Conservation (phyloP, 2,797 vertebrate species). For the Myotis planiceps region DNA sequence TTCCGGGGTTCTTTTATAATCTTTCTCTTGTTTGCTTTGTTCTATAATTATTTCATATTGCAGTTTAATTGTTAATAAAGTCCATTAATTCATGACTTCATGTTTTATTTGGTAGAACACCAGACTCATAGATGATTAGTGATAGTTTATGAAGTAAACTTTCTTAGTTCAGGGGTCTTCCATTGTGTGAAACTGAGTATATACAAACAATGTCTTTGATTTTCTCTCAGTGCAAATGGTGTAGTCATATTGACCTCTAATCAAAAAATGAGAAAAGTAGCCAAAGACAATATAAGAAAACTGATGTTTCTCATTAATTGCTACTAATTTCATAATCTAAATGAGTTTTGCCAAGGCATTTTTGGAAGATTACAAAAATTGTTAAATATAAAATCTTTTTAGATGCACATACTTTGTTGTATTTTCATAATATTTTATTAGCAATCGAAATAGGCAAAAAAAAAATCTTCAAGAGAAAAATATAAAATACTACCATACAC, state of each 20-base stretch:
- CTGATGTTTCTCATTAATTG: slow-evolving; percentile 76
- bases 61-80: slow-evolving; percentile 75
- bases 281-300: slow-evolving; percentile 76
- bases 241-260: slow-evolving; percentile 65
- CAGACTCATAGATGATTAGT: slow-evolving; percentile 83
- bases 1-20: slow-evolving; percentile 52
- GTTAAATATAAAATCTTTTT: slow-evolving; percentile 62
- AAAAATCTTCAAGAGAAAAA: background rate
- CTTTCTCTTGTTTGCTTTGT: slow-evolving; percentile 62
- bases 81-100: slow-evolving; percentile 79
- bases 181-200: slow-evolving; percentile 81
- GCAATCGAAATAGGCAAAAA: slow-evolving; percentile 4
- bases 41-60: slow-evolving; percentile 76
- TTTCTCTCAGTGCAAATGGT: slow-evolving; percentile 84
- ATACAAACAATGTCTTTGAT: slow-evolving; percentile 81
- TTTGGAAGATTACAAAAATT: slow-evolving; percentile 60
- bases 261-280: slow-evolving; percentile 67
- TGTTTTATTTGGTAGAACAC: slow-evolving; percentile 87
- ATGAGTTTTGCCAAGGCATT: slow-evolving; percentile 74
- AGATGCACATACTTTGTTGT: background rate
- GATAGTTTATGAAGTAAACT: slow-evolving; percentile 83
- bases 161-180: slow-evolving; percentile 81
- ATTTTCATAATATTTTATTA: background rate
- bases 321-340: slow-evolving; percentile 80
- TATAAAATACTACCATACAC: background rate